Percentiles rank a stretch among this genome's conserved stretches.
Conservation (phyloP, 1,140 invertebrate species). For the Globodera rostochiensis region DNA sequence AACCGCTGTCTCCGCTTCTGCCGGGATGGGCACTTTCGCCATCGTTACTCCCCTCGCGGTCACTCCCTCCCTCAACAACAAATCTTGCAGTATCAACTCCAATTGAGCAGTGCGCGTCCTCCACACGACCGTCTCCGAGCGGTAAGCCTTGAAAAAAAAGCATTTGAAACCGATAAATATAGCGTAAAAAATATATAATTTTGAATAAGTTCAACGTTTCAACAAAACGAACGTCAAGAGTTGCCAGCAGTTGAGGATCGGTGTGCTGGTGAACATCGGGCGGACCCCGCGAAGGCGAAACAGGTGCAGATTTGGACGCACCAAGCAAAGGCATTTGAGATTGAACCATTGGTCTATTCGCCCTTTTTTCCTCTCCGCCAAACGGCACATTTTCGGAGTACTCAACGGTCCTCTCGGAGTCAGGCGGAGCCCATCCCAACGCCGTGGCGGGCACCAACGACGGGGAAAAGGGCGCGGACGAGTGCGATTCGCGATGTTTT, state of each 20-base stretch:
- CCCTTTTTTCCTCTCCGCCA: neutral
- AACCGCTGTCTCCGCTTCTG: neutral
- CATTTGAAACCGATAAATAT: conserved; percentile 3
- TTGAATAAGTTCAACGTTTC: neutral
- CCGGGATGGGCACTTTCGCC: neutral
- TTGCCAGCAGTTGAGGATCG: conserved; percentile 9
- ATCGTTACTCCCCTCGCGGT: conserved; percentile 15
- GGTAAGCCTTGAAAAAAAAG: conserved; percentile 48
- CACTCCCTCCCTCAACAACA: conserved; percentile 22
- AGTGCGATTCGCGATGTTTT: conserved; percentile 12
- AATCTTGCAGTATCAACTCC: conserved; percentile 58
- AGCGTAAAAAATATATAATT: too few species aligned
- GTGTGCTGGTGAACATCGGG: neutral
- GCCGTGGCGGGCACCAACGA: conserved; percentile 4
- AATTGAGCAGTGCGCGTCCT: conserved; percentile 63
- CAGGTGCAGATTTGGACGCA: neutral
- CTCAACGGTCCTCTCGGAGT: neutral
- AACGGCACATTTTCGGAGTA: neutral
- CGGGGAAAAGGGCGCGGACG: neutral
- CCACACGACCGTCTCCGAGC: conserved; percentile 63
- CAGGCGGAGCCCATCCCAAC: conserved; percentile 3
- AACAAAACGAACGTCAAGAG: conserved; percentile 7
- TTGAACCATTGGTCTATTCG: neutral
- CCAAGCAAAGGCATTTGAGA: neutral
- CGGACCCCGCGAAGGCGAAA: conserved; percentile 9